phyloP scores from a whole-genome alignment of 1,140 invertebrate genomes.

The Penaeus chinensis region DNA sequence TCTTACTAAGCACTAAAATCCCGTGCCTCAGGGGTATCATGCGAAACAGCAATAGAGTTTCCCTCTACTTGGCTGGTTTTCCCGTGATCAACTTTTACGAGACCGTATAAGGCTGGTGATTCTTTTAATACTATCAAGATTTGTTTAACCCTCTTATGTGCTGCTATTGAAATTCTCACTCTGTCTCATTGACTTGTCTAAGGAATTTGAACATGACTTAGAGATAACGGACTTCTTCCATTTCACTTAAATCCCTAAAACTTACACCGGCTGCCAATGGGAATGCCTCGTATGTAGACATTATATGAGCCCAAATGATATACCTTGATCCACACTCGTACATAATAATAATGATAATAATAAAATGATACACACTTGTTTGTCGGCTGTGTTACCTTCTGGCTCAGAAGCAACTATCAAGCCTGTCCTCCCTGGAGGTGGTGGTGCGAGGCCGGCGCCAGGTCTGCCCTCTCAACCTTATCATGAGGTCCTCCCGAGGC shows the following conservation, averaged over 20 bases:
- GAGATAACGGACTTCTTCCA: too few relatives aligned
- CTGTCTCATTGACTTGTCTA: slow-evolving; percentile 1
- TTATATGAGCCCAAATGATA: slow-evolving; percentile 21
- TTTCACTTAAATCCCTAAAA: too few relatives aligned
- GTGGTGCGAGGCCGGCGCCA: slow-evolving; percentile 30
- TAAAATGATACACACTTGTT: slow-evolving; percentile 34
- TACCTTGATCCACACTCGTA: slow-evolving; percentile 25
- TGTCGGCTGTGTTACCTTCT: slow-evolving; percentile 39
- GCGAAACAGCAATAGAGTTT: slow-evolving; percentile 35
- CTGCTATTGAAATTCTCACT: slow-evolving; percentile 27
- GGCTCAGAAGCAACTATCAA: slow-evolving; percentile 34
- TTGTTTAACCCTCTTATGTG: slow-evolving; percentile 21
- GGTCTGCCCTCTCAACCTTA: slow-evolving; percentile 35
- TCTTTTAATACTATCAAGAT: not conserved
- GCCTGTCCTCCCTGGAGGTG: slow-evolving; percentile 42
- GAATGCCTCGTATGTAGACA: not conserved
- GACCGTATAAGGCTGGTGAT: not conserved
- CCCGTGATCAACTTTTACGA: slow-evolving; percentile 14
- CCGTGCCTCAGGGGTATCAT: slow-evolving; percentile 42
- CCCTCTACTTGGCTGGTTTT: slow-evolving; percentile 23
- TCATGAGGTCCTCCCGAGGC: slow-evolving; percentile 41
- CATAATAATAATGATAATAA: slow-evolving; percentile 3
- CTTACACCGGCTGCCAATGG: not conserved
- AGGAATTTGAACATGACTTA: not conserved
- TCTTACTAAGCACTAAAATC: slow-evolving; percentile 39